A percentile compares a stretch with the other conserved stretches of the same genome.
phyloP scores from a whole-genome alignment of 2,113 vertebrate species.

The Syrrhaptes paradoxus region DNA sequence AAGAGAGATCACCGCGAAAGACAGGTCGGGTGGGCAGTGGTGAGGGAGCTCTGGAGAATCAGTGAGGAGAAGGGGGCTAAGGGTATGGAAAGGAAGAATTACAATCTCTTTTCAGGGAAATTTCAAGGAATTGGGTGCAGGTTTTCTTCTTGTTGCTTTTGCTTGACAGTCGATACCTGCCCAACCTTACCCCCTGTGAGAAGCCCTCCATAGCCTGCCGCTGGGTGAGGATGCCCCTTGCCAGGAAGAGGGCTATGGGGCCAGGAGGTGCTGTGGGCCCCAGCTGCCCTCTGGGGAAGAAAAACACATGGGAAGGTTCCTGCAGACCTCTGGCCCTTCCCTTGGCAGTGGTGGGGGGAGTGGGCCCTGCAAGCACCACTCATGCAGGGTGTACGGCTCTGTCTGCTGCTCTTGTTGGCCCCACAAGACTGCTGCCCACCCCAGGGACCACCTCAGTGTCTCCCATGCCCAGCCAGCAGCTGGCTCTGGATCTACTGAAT shows the following conservation, averaged over 20 bases:
- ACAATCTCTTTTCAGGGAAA: not conserved
- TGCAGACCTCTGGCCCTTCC: not conserved
- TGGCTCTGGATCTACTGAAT: not conserved
- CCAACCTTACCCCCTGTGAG: not conserved
- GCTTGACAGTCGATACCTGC: not conserved
- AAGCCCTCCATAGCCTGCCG: not conserved
- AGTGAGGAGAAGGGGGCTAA: not conserved
- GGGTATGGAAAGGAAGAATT: not conserved
- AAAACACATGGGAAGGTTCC: not conserved
- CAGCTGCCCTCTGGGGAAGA: not conserved
- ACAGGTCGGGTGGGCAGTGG: not conserved
- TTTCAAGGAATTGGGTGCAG: not conserved
- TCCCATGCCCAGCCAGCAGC: not conserved
- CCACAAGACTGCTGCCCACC: not conserved
- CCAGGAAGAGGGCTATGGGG: not conserved
- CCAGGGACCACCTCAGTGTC: too few relatives aligned
- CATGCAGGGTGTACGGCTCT: not conserved
- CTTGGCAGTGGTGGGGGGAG: not conserved
- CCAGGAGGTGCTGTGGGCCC: rapidly evolving
- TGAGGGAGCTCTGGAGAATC: not conserved
- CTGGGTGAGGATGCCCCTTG: not conserved
- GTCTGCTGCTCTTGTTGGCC: rapidly evolving
- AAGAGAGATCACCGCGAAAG: not conserved
- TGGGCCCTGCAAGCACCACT: not conserved
- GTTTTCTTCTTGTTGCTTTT: not conserved